These are phyloP conservation scores for Hassar affinis DNA, from an alignment of 2,113 vertebrate genomes.

Conservation along the genomic window DNA sequence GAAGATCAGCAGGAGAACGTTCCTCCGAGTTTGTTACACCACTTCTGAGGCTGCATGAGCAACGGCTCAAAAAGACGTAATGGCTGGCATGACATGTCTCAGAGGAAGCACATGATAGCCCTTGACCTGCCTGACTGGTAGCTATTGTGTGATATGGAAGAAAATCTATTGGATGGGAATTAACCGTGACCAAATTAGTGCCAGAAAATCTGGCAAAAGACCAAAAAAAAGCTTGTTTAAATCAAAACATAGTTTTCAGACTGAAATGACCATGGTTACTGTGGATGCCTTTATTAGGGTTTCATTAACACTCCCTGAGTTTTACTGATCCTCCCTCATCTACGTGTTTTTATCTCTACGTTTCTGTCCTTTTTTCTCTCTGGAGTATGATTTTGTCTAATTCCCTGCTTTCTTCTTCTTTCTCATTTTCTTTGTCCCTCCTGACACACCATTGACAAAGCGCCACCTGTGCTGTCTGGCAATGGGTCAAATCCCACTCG, in stretches of 20 bases:
- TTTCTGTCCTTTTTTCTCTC: neutral
- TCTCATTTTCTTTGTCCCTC: conserved; percentile 37
- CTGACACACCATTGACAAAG: conserved; percentile 47
- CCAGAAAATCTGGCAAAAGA: too few relatives aligned
- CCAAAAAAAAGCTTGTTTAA: neutral
- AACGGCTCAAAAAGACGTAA: too few relatives aligned
- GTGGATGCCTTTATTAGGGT: neutral
- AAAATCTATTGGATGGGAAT: too few relatives aligned
- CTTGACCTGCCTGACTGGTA: too few relatives aligned
- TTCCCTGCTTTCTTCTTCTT: conserved; percentile 18
- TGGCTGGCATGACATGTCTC: too few relatives aligned
- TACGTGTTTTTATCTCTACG: neutral
- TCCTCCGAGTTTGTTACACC: too few relatives aligned
- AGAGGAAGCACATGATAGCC: too few relatives aligned
- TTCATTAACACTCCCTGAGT: neutral
- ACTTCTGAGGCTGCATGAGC: too few relatives aligned
- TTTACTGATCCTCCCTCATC: neutral
- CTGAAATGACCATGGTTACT: neutral
- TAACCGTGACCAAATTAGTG: too few relatives aligned
- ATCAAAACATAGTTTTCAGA: neutral
- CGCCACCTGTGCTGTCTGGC: conserved; percentile 52
- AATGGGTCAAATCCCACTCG: conserved; percentile 36
- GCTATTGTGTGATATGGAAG: too few relatives aligned
- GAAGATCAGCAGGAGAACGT: too few relatives aligned
- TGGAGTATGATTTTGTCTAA: neutral